These are phyloP conservation scores for Pogonus chalceus DNA, from an alignment of 1,140 invertebrate genomes.

Conservation along the genomic window DNA sequence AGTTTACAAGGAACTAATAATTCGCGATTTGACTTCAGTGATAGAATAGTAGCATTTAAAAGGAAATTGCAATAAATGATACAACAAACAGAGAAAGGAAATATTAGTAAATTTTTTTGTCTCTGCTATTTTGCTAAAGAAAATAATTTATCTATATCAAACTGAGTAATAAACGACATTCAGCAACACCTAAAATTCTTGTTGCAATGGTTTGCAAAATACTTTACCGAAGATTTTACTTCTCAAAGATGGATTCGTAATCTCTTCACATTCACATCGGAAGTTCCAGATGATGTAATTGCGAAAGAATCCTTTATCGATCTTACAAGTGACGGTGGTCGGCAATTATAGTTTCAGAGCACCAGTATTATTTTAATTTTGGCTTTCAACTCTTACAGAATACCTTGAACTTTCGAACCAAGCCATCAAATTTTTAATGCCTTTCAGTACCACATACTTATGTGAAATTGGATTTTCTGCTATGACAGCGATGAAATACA, in stretches of 20 bases:
- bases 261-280: too few relatives aligned
- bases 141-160: not conserved
- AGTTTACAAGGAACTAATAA: too few relatives aligned
- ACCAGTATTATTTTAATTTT: slow-evolving; percentile 4
- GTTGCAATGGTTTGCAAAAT: slow-evolving; percentile 1
- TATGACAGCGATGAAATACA: slow-evolving; percentile 11
- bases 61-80: not conserved
- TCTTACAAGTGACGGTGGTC: slow-evolving; percentile 10
- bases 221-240: slow-evolving; percentile 2
- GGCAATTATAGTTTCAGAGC: slow-evolving; percentile 8
- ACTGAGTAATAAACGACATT: not conserved
- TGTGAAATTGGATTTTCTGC: slow-evolving; percentile 14
- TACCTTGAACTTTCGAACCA: slow-evolving; percentile 9
- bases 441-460: slow-evolving; percentile 16
- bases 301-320: slow-evolving; percentile 1
- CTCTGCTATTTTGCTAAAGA: too few relatives aligned
- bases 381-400: slow-evolving; percentile 3
- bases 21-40: slow-evolving; percentile 9
- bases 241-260: too few relatives aligned
- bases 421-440: slow-evolving; percentile 12
- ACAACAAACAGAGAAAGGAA: not conserved
- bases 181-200: not conserved
- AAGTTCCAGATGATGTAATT: slow-evolving; percentile 8
- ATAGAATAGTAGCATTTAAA: slow-evolving; percentile 12
- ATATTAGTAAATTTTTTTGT: not conserved